Percentiles rank a stretch among this genome's conserved stretches.
Conservation (phyloP, 2,113 vertebrate species). For the Aspiorhynchus laticeps region DNA sequence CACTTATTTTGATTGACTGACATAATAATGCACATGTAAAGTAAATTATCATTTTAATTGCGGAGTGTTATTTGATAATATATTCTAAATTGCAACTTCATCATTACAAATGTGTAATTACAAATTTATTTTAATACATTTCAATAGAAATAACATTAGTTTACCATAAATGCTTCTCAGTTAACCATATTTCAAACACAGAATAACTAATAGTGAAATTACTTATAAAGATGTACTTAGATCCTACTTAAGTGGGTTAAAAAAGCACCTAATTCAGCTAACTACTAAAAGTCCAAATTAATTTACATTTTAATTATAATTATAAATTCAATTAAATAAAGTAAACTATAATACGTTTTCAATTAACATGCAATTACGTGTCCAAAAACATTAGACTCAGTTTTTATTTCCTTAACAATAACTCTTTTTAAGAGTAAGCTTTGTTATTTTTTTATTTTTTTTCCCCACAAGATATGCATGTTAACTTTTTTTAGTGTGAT, state of each 20-base stretch:
- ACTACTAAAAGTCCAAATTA: background rate
- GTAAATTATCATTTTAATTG: background rate
- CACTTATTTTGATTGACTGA: background rate
- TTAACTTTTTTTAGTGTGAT: background rate
- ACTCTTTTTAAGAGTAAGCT: no score
- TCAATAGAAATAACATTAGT: background rate
- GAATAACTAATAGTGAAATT: background rate
- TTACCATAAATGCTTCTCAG: background rate
- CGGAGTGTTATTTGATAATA: background rate
- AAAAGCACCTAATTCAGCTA: background rate
- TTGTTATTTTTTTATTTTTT: no score
- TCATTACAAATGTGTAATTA: background rate
- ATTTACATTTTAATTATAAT: background rate
- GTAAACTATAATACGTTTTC: background rate
- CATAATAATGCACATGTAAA: background rate
- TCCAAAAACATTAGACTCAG: background rate
- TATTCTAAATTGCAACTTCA: background rate
- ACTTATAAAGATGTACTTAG: background rate
- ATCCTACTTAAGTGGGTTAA: background rate
- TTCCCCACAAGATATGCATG: no score
- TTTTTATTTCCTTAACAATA: no score
- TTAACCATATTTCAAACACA: background rate
- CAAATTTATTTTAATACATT: background rate
- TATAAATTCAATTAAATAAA: no score
- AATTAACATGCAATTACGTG: background rate